Evolutionary conservation across 2,113 vertebrate genomes (phyloP), one percentile per base, ranked within the genome.

Genomic region (Lophius piscatorius): DNA sequence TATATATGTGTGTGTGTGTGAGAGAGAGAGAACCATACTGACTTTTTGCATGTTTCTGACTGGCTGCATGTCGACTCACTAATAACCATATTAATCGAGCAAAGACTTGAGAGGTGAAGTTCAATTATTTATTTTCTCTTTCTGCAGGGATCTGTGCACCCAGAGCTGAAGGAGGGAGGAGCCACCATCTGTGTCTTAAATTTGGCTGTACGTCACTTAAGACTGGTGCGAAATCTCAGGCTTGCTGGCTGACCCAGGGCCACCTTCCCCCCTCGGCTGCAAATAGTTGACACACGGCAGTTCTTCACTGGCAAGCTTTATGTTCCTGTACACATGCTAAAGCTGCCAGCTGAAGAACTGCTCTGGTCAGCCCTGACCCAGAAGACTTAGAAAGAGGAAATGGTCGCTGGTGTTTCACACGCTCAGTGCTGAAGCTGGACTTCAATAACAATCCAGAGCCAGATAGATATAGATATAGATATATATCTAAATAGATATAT

Each of bases 341-440:
- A 99, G 97, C 97, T 99, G 97, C 97, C 97, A 98, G 97, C 96
- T 98, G 97, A 99, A 99, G 97, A 99, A 97, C 97, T 98, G 96
- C 94, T 95, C 93, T 94, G 93, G 90, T 94, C 93, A 91, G 96
- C 94, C 88, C 88, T 92, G 92, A 88, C 89, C 93, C 80, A 74
- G 93, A 55, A n/a, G 31, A 51, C 40, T 70, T 22, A 34, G 65
- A 51, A 35, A 34, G 48, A 78, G 49, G 76, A 75, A 68, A 42
- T 16, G 33, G 34, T 48, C 16, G 20, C 21, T 17, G 7, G 17
- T 33, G 31, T 63, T 70, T 50, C 58, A 60, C 63, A 47, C 14
- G 7, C 24, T 52, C 45, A 6, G 44, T 2, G 28, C 13, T 49
- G 39, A 60, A 10, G 28, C 23, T 51, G 29, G 61, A 66, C 41